Base-by-base conservation (phyloP, 2,888 invertebrate species). In the Priocnemis perturbator region DNA sequence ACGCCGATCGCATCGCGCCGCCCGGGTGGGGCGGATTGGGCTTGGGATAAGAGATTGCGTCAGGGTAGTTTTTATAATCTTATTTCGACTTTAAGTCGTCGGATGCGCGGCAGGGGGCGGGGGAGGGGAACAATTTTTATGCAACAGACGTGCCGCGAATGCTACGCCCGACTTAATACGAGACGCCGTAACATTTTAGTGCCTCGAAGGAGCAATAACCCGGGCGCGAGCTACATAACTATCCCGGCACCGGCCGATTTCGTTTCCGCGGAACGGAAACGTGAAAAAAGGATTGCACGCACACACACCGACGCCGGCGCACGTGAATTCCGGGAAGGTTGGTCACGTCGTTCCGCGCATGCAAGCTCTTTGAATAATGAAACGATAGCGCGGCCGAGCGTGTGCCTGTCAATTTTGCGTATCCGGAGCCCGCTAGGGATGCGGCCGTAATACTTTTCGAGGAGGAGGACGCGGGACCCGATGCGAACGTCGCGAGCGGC, bases 351-450 rank as follows among this genome's bases (percentile, higher is more conserved):
- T 53, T n/a, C 53, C 20, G 48, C 74, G 73, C 76, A 73, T 67
- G 78, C 66, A 64, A 67, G 69, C 66, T 66, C 65, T 75, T 67
- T 77, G 79, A 81, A 83, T 82, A 81, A 83, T 81, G 81, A 83
- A 81, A 78, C 73, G 73, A 70, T 72, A 73, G 67, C 69, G 66
- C 72, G 61, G 68, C n/a, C n/a, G n/a, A n/a, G 60, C 69, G 76
- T 66, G 64, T 69, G 71, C 66, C 67, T 19, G 65, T 61, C 57
- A 59, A 69, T 69, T 66, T 69, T 50, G 17, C 64, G 52, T 64
- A 59, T 68, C 68, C 23, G 52, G 52, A 19, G 30, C 23, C 23
- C 21, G 67, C 44, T 48, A 26, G 57, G 52, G 62, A 53, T 21
- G 15, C 45, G 44, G 26, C 7, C 19, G 50, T 52, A n/a, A n/a